Base-by-base conservation (phyloP, 2,797 vertebrate species). In the Peromyscus eremicus region DNA sequence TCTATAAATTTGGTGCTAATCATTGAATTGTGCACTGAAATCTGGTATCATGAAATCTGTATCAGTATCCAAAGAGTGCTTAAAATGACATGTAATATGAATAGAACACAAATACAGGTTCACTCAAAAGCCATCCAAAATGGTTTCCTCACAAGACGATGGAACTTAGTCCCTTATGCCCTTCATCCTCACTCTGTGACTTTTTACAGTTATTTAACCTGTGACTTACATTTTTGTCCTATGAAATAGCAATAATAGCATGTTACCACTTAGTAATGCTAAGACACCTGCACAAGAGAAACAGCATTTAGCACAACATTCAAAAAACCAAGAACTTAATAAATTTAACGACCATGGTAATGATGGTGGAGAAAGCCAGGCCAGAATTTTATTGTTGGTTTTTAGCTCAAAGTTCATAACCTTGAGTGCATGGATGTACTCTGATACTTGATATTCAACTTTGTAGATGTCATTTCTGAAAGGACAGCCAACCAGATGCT, bases 371-470 rank as follows among this genome's bases (percentile, higher is more conserved):
- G 81, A 64, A 21, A 29, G 62, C 89, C 40, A 89, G 49, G 46
- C 40, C 66, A 34, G 55, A 71, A 91, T 68, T 95, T 94, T 13
- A 23, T 49, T 55, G 23, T 88, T 95, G 85, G 12, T 89, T 95
- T 94, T 92, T 76, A 76, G 21, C 76, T 89, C 75, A 37, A 43
- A 96, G 49, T 82, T 94, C 37, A 83, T 92, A 57, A 85, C 14
- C 49, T 89, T 92, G 27, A 64, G 73, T 60, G 55, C 55, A 80
- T 70, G 32, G 37, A 62, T 71, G 92, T 66, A 19, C 27, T 66
- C 49, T 76, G n/a, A 62, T n/a, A 32, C 55, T 71, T 34, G 82
- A 23, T 62, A 17, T 25, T 70, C 70, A 34, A 8, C 68, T 89
- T 4, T 76, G 6, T 92, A n/a, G 49, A 16, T 43, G 8, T 32